Evolutionary conservation across 1,140 invertebrate species (phyloP).

Genomic region (Coptotermes formosanus): DNA sequence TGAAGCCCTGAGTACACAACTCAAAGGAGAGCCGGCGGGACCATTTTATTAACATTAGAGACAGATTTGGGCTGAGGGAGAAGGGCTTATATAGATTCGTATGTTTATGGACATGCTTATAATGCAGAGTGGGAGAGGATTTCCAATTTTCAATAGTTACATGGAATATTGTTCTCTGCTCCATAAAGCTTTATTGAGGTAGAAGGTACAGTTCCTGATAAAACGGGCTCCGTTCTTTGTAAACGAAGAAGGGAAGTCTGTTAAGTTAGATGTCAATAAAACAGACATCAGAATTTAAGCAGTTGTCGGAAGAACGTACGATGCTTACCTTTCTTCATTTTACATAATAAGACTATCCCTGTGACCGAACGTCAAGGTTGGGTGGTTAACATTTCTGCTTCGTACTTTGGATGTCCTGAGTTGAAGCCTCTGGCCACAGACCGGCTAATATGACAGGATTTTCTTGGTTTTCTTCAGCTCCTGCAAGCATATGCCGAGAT

Average conservation of each 20-base stretch:
- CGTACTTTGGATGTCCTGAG: too few relatives aligned
- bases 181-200: slow-evolving; percentile 12
- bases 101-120: slow-evolving; percentile 9
- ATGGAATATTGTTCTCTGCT: not conserved
- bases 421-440: too few relatives aligned
- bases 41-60: slow-evolving; percentile 26
- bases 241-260: not conserved
- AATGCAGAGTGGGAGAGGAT: not conserved
- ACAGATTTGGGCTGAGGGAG: slow-evolving; percentile 15
- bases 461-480: too few relatives aligned
- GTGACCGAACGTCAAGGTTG: too few relatives aligned
- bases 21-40: not conserved
- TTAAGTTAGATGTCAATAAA: not conserved
- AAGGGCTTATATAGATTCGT: not conserved
- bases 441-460: too few relatives aligned
- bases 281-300: not conserved
- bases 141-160: slow-evolving; percentile 14
- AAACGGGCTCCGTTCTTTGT: not conserved
- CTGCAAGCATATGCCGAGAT: too few relatives aligned
- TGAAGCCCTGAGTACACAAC: slow-evolving; percentile 22
- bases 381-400: too few relatives aligned
- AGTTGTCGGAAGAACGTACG: too few relatives aligned
- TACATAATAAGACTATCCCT: too few relatives aligned
- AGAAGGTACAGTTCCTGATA: not conserved
- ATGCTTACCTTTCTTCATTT: too few relatives aligned